Base-by-base conservation (phyloP, 2,797 vertebrate genomes). In the Hyperoplus immaculatus region DNA sequence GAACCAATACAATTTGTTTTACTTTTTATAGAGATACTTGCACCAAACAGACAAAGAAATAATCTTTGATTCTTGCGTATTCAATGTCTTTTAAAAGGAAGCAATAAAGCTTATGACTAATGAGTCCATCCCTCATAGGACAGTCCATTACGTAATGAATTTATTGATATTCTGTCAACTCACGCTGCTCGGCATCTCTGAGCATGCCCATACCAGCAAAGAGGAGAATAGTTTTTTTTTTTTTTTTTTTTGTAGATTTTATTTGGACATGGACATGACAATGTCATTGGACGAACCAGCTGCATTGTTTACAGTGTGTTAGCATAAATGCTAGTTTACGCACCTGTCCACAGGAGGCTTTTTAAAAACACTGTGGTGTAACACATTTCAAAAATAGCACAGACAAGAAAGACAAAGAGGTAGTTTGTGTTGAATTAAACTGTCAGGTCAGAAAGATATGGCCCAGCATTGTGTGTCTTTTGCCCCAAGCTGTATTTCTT, bases 131-230 rank as follows among this genome's bases (percentile, higher is more conserved):
- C 57, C 77, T 82, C 79, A 70, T 62, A 77, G 83, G 77, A 86
- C 57, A 69, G 69, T 83, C 81, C 69, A 83, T 93, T 91, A 91
- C 50, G 5, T 92, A 90, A 93, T 94, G 73, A 92, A 89, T 80
- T 79, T 93, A 93, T 92, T 79, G 90, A 90, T 65, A 67, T 85
- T 83, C 83, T 79, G 72, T 87, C 75, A 0, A 83, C 77, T 81
- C 75, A 29, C 29, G 67, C 77, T 75, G 77, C 70, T 63, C 60
- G 1, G 41, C 68, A 63, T 83, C 81, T 69, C 68, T 18, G 66
- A 66, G 72, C 62, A 80, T 86, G 78, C 29, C 29, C 29, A 90
- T 76, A 83, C 91, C 87, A 86, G 83, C 83, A 73, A 71, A 70
- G 53, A 71, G 21, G 36, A 72, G 41, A 58, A 57, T 11, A 46